A percentile compares a stretch with the other conserved stretches of the same genome.
phyloP scores from a whole-genome alignment of 37 sponge, comb jelly and placozoan species.

The Theonella swinhoei region DNA sequence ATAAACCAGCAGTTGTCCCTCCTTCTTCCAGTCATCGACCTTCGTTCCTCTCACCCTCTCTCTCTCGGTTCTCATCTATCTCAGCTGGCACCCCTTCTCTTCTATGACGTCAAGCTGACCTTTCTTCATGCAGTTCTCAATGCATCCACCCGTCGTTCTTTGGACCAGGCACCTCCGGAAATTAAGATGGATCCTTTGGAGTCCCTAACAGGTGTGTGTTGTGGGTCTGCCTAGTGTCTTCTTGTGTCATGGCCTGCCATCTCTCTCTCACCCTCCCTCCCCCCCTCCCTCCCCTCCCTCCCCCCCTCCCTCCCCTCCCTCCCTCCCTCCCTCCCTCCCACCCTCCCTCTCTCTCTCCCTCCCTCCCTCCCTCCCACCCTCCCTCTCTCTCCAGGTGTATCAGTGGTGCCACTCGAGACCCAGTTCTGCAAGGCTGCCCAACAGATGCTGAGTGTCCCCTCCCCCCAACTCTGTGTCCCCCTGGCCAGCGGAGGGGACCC shows the following conservation, averaged over 20 bases:
- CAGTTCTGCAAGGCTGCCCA: conserved; percentile 89
- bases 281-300: conserved; percentile 3
- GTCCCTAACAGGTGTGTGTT: conserved; percentile 43
- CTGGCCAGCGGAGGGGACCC: conserved; percentile 97
- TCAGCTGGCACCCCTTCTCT: conserved; percentile 50
- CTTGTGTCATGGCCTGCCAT: neutral
- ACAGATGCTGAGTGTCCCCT: conserved; percentile 85
- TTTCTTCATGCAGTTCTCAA: conserved; percentile 86
- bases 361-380: too few relatives aligned
- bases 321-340: too few relatives aligned
- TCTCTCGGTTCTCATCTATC: conserved; percentile 65
- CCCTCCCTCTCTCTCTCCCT: too few relatives aligned
- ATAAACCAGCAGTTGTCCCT: conserved; percentile 66
- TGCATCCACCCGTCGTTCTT: conserved; percentile 67
- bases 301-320: neutral
- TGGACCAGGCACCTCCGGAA: conserved; percentile 90
- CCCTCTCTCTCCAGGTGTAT: conserved; percentile 39
- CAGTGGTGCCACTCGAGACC: conserved; percentile 38
- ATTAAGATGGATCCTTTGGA: conserved; percentile 92
- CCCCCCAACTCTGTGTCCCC: conserved; percentile 84
- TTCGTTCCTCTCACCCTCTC: conserved; percentile 53
- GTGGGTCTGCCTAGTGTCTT: neutral
- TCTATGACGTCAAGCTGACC: conserved; percentile 84
- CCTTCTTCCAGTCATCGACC: conserved; percentile 73
- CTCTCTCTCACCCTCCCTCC: conserved; percentile 33